Evolutionary conservation across 2,797 vertebrate genomes (phyloP).

Genomic region (Bryconaethiops microstoma): DNA sequence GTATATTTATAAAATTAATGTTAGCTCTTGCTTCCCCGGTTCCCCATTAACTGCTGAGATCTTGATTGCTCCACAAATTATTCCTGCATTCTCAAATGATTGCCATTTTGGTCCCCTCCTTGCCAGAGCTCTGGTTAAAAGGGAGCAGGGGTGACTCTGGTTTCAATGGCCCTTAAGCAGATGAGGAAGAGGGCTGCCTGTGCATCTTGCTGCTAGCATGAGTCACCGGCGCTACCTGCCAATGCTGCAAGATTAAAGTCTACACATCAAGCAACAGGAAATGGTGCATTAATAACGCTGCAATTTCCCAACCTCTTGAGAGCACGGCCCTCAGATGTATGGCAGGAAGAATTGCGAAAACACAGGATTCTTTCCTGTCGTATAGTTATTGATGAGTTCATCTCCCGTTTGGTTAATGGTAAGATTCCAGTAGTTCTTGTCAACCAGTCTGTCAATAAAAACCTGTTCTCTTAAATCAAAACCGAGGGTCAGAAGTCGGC

Average conservation of each 20-base stretch:
- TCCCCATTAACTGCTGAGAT: too few relatives aligned
- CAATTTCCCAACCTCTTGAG: constrained; percentile 40
- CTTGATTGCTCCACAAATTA: not conserved
- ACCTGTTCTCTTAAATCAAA: too few relatives aligned
- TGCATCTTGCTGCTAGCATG: constrained; percentile 51
- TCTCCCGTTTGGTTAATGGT: constrained; percentile 13
- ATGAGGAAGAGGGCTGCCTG: constrained; percentile 6
- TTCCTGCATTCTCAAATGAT: too few relatives aligned
- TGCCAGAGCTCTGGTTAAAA: constrained; percentile 3
- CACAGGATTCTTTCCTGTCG: too few relatives aligned
- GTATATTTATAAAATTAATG: too few relatives aligned
- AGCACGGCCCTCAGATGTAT: constrained; percentile 57
- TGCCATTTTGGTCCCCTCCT: not conserved
- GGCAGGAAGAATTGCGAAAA: not conserved
- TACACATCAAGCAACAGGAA: constrained; percentile 65
- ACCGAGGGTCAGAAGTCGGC: too few relatives aligned
- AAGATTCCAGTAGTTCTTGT: not conserved
- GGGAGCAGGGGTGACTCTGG: not conserved
- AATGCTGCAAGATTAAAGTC: constrained; percentile 50
- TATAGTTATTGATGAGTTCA: not conserved
- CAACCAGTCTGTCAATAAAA: too few relatives aligned
- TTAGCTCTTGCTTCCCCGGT: too few relatives aligned
- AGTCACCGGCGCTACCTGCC: constrained; percentile 44
- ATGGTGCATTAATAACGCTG: constrained; percentile 46
- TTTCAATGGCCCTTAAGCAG: not conserved